These are phyloP conservation scores for Vanessa tameamea DNA, from an alignment of 1,140 invertebrate genomes.

Conservation along the genomic window DNA sequence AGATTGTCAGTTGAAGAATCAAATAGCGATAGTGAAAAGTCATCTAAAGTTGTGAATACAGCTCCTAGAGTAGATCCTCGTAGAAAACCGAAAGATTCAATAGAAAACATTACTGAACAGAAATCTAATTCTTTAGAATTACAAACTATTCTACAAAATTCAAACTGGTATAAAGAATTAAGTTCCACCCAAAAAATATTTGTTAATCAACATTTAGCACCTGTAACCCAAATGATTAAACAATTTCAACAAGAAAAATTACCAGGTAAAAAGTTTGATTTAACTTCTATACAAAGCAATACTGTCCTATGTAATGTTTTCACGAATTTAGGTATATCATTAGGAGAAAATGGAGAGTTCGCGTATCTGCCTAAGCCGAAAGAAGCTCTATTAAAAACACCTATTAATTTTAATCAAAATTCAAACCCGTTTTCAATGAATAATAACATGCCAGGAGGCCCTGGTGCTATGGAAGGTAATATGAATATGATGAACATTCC, in stretches of 20 bases:
- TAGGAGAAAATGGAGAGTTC: constrained; percentile 81
- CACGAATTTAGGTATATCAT: constrained; percentile 79
- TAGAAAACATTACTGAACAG: constrained; percentile 56
- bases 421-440: constrained; percentile 68
- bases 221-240: constrained; percentile 82
- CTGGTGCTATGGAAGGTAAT: constrained; percentile 58
- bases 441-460: constrained; percentile 56
- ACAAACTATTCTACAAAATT: constrained; percentile 82
- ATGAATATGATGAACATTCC: constrained; percentile 74
- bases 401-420: constrained; percentile 73
- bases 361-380: constrained; percentile 77
- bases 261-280: constrained; percentile 80
- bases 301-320: constrained; percentile 80
- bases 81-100: constrained; percentile 79
- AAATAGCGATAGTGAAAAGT: constrained; percentile 77
- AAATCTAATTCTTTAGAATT: constrained; percentile 79
- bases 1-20: constrained; percentile 82
- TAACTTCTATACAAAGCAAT: constrained; percentile 78
- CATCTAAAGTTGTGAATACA: constrained; percentile 46
- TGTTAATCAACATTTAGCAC: constrained; percentile 84
- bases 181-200: constrained; percentile 85
- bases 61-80: constrained; percentile 79
- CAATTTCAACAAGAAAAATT: constrained; percentile 80
- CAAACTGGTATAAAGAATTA: constrained; percentile 84
- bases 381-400: constrained; percentile 73